Evolutionary conservation across 2,797 vertebrate genomes (phyloP).

Genomic region (Galago senegalensis): DNA sequence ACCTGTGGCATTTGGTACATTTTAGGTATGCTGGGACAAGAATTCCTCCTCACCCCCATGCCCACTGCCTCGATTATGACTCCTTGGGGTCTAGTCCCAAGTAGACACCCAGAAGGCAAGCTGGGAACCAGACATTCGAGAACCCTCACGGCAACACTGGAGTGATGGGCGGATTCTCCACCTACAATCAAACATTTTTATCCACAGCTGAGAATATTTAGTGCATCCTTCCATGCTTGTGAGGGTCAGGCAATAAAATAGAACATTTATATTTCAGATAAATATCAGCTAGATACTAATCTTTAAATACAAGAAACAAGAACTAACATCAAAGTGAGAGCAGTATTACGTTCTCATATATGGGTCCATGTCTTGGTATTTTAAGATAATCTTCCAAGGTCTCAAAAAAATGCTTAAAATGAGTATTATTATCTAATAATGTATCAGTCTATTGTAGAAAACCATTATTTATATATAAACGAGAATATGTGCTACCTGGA

Average conservation of each 20-base stretch:
- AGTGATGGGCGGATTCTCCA: not conserved
- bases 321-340: not conserved
- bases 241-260: not conserved
- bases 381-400: not conserved
- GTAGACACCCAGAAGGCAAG: not conserved
- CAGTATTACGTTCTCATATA: not conserved
- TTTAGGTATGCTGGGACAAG: not conserved
- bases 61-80: not conserved
- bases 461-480: not conserved
- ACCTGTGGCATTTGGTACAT: not conserved
- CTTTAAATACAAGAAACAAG: not conserved
- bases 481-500: not conserved
- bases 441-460: not conserved
- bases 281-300: not conserved
- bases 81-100: not conserved
- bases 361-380: not conserved
- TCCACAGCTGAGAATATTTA: not conserved
- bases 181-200: not conserved
- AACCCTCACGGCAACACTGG: not conserved
- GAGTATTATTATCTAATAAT: not conserved
- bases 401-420: not conserved
- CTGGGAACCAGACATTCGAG: not conserved
- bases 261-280: not conserved
- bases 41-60: not conserved
- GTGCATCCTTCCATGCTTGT: not conserved